Evolutionary conservation across 1,140 invertebrate genomes (phyloP).

Genomic region (Tetramorium simillimum): DNA sequence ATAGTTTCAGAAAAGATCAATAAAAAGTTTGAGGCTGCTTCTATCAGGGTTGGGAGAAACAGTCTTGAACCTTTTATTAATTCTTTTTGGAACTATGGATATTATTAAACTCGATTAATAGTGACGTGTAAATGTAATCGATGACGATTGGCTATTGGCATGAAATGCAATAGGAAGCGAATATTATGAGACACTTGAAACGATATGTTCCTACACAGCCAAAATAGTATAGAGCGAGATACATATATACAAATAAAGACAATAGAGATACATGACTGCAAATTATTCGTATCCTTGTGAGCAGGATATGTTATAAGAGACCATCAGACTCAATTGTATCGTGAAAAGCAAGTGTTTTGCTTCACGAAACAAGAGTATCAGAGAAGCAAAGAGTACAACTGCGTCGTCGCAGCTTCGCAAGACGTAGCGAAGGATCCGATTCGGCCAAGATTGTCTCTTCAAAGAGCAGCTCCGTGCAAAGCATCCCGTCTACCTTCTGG

Average conservation of each 20-base stretch:
- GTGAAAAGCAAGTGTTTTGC: background rate
- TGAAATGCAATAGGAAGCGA: background rate
- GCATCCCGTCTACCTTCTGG: no score
- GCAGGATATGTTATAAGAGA: background rate
- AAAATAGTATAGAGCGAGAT: background rate
- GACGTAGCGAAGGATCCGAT: background rate
- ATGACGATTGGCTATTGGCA: background rate
- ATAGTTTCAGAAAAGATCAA: no score
- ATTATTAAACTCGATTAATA: no score
- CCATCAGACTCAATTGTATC: background rate
- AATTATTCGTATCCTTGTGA: background rate
- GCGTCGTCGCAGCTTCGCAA: background rate
- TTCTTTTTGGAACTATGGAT: no score
- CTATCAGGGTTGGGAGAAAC: no score
- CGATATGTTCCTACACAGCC: background rate
- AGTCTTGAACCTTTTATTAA: no score
- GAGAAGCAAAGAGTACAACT: no score
- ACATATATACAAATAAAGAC: background rate
- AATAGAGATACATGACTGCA: background rate
- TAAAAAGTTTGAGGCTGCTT: no score
- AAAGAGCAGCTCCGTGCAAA: background rate
- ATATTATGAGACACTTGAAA: background rate
- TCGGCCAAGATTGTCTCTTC: background rate
- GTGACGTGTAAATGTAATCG: no score
- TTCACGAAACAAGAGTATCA: background rate